A percentile compares a stretch with the other conserved stretches of the same genome.
Evolutionary conservation across 2,113 vertebrate species (phyloP).

Genomic region (Sialia sialis): DNA sequence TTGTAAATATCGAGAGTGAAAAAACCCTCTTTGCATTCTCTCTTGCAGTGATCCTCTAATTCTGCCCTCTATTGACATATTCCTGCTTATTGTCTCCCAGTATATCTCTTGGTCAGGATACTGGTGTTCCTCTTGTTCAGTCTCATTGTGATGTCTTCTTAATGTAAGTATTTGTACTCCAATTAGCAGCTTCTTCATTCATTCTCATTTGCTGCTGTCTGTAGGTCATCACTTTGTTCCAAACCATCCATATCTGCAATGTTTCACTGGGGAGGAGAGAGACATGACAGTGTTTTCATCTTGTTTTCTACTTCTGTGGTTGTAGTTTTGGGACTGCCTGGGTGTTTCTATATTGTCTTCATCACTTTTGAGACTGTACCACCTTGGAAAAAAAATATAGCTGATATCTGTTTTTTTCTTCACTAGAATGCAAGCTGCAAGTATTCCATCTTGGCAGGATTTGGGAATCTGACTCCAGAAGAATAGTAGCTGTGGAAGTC

Average conservation of each 20-base stretch:
- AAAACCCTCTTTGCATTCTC: slow-evolving; percentile 31
- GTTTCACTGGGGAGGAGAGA: neutral
- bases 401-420: neutral
- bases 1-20: neutral
- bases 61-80: slow-evolving; percentile 41
- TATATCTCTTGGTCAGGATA: slow-evolving; percentile 58
- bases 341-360: neutral
- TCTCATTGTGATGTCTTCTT: slow-evolving; percentile 56
- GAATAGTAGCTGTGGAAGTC: neutral
- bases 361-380: neutral
- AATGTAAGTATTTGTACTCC: slow-evolving; percentile 46
- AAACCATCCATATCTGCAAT: slow-evolving; percentile 1
- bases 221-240: slow-evolving; percentile 15
- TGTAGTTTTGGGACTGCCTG: slow-evolving; percentile 11
- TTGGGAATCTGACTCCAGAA: neutral
- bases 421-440: neutral
- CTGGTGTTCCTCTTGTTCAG: slow-evolving; percentile 45
- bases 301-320: slow-evolving; percentile 48
- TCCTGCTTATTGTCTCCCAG: slow-evolving; percentile 52
- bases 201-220: neutral
- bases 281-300: neutral
- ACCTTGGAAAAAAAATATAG: neutral
- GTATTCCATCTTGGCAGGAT: neutral
- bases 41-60: slow-evolving; percentile 1
- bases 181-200: slow-evolving; percentile 26